A percentile compares a stretch with the other conserved stretches of the same genome.
These are phyloP conservation scores for Pelmatolapia mariae DNA, from an alignment of 2,113 vertebrate species.

Conservation along the genomic window DNA sequence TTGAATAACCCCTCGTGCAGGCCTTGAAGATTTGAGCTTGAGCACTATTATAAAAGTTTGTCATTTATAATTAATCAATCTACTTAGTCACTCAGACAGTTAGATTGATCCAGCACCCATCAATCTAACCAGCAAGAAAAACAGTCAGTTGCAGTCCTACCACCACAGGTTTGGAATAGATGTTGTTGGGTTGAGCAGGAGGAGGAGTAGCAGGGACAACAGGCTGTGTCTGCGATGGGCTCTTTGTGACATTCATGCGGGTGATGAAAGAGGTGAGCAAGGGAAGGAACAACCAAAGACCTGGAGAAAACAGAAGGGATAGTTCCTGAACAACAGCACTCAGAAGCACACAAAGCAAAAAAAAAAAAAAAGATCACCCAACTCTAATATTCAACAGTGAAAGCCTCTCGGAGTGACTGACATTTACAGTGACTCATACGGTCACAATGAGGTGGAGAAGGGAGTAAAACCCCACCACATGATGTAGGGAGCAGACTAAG, in stretches of 20 bases:
- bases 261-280: slow-evolving; percentile 9
- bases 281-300: slow-evolving; percentile 47
- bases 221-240: background rate
- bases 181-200: background rate
- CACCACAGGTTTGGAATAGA: slow-evolving; percentile 7
- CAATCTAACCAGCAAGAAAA: background rate
- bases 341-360: background rate
- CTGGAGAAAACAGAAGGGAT: slow-evolving; percentile 16
- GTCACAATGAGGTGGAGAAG: background rate
- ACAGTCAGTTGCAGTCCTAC: slow-evolving; percentile 4
- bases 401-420: background rate
- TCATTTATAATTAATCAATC: background rate
- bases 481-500: background rate
- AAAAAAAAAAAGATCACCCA: background rate
- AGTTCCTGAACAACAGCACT: background rate
- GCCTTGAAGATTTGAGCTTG: background rate
- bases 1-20: background rate
- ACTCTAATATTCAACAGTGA: background rate
- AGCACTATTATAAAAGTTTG: background rate
- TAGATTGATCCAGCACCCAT: background rate
- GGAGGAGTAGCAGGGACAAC: background rate
- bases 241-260: background rate
- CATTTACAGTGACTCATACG: background rate
- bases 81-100: background rate
- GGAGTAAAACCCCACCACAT: background rate